phyloP scores from a whole-genome alignment of 2,888 invertebrate species.

The Clepsis dumicolana region DNA sequence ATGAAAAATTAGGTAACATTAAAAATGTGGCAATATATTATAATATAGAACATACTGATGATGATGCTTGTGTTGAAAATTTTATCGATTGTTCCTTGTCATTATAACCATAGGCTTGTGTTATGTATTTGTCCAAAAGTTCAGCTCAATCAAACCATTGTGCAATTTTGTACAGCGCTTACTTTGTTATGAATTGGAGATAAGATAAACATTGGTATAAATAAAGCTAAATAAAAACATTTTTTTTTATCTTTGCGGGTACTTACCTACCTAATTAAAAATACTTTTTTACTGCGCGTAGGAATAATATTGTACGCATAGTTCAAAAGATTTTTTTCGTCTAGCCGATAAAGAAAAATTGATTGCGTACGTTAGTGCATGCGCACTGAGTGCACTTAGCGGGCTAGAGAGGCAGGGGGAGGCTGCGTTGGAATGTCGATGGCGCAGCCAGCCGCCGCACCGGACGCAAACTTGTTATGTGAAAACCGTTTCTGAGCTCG shows the following conservation, averaged over 20 bases:
- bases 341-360: slow-evolving; percentile 58
- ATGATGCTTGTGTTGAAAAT: slow-evolving; percentile 28
- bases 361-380: slow-evolving; percentile 74
- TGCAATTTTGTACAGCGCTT: not conserved
- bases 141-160: slow-evolving; percentile 14
- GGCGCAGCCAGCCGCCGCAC: slow-evolving; percentile 74
- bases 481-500: slow-evolving; percentile 74
- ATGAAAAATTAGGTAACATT: not conserved
- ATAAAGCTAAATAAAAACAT: not conserved
- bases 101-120: slow-evolving; percentile 9
- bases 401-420: slow-evolving; percentile 57
- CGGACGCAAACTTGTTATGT: slow-evolving; percentile 77
- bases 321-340: slow-evolving; percentile 1
- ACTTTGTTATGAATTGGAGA: slow-evolving; percentile 2
- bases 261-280: not conserved
- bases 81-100: slow-evolving; percentile 23
- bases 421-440: slow-evolving; percentile 80
- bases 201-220: not conserved
- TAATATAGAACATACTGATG: too few species aligned
- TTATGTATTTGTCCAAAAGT: slow-evolving; percentile 21
- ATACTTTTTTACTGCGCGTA: not conserved
- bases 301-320: not conserved
- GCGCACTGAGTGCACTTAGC: slow-evolving; percentile 74
- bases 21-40: not conserved
- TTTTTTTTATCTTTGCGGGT: not conserved